These are phyloP conservation scores for Philaethria dido DNA, from an alignment of 2,888 invertebrate genomes.

Conservation along the genomic window DNA sequence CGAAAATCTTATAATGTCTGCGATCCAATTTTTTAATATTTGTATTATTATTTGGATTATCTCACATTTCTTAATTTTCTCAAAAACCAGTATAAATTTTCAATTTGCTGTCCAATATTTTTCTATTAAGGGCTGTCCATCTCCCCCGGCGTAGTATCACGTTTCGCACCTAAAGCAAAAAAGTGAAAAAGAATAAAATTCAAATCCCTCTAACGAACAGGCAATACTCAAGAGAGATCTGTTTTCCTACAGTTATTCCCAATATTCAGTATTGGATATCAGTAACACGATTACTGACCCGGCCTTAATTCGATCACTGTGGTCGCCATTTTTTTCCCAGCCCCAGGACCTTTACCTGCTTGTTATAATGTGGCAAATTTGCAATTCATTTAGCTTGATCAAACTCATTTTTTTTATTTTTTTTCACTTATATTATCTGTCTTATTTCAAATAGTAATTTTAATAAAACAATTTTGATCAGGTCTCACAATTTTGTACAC, in stretches of 20 bases:
- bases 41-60: conserved; percentile 6
- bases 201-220: conserved; percentile 80
- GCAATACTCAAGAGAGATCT: conserved; percentile 76
- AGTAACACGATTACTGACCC: conserved; percentile 82
- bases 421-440: not conserved
- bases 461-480: too few species aligned
- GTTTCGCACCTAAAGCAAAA: conserved; percentile 75
- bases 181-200: conserved; percentile 60
- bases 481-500: too few species aligned
- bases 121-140: conserved; percentile 79
- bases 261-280: conserved; percentile 79
- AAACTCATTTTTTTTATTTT: not conserved
- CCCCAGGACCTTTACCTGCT: conserved; percentile 58
- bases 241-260: conserved; percentile 75
- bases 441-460: too few species aligned
- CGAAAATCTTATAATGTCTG: not conserved
- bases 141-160: conserved; percentile 66
- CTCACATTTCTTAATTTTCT: conserved; percentile 31
- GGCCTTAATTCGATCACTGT: conserved; percentile 79
- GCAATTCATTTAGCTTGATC: conserved; percentile 39
- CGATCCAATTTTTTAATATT: not conserved
- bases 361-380: conserved; percentile 51
- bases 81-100: conserved; percentile 61
- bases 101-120: conserved; percentile 67
- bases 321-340: conserved; percentile 64